phyloP scores from a whole-genome alignment of 2,113 vertebrate species.

The Argyrosomus japonicus region DNA sequence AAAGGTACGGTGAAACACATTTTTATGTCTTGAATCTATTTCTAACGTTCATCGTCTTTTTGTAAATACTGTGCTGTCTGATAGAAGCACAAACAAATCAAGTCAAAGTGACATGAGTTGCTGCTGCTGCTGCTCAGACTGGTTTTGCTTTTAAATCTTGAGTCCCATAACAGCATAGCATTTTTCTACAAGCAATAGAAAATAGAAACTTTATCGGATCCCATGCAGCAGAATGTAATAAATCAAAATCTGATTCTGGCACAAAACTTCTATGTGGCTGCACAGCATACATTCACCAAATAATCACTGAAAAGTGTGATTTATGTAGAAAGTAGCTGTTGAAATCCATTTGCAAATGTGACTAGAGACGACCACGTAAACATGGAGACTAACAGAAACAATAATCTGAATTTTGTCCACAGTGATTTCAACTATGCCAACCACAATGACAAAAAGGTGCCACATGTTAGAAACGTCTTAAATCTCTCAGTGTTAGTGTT shows the following conservation, averaged over 20 bases:
- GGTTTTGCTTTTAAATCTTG: background rate
- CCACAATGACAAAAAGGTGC: background rate
- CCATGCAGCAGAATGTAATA: background rate
- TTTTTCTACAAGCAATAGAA: slow-evolving; percentile 6
- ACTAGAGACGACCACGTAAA: background rate
- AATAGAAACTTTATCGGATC: background rate
- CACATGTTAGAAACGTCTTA: background rate
- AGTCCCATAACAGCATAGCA: background rate
- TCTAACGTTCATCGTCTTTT: too few relatives aligned
- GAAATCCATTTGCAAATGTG: background rate
- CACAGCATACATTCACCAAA: background rate
- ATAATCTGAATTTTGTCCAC: background rate
- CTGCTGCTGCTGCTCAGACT: background rate
- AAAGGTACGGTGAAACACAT: background rate
- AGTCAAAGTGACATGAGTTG: background rate
- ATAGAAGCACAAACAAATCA: background rate
- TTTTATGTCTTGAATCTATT: background rate
- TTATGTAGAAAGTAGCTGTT: background rate
- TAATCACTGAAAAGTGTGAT: background rate
- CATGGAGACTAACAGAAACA: background rate
- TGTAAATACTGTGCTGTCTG: background rate
- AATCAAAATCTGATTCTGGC: slow-evolving; percentile 7
- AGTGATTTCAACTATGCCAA: slow-evolving; percentile 2
- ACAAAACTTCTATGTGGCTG: background rate
- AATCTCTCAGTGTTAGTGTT: background rate